Conservation (phyloP, 2,797 vertebrate genomes). For the Semaprochilodus insignis region DNA sequence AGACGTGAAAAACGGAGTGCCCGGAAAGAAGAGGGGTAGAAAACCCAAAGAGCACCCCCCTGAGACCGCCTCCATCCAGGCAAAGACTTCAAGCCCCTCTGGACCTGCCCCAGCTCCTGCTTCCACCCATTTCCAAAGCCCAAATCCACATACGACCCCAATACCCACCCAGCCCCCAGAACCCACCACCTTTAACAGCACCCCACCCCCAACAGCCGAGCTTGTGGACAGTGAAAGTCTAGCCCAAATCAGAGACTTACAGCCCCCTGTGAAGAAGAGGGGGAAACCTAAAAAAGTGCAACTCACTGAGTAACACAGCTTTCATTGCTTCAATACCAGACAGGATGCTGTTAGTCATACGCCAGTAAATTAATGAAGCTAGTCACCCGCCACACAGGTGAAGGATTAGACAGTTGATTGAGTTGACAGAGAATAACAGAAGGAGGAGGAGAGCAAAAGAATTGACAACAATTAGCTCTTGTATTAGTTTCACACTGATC, state of each 20-base stretch:
- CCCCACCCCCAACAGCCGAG: constrained; percentile 66
- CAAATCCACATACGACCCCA: constrained; percentile 58
- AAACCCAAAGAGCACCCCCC: constrained; percentile 89
- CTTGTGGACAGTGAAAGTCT: constrained; percentile 71
- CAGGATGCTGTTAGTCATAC: constrained; percentile 65
- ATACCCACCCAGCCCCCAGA: constrained; percentile 56
- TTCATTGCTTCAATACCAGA: constrained; percentile 64
- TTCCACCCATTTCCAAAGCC: constrained; percentile 69
- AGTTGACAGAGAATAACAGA: constrained; percentile 65
- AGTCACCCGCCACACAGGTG: constrained; percentile 1
- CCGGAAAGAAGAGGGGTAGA: constrained; percentile 89
- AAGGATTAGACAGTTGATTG: constrained; percentile 55
- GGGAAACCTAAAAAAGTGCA: constrained; percentile 80
- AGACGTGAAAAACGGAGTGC: constrained; percentile 81
- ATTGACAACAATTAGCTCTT: constrained; percentile 61
- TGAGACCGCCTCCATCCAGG: constrained; percentile 59
- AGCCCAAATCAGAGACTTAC: constrained; percentile 76
- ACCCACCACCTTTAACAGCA: constrained; percentile 52
- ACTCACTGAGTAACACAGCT: constrained; percentile 71
- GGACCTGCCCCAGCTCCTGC: constrained; percentile 57
- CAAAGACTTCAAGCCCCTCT: constrained; percentile 73
- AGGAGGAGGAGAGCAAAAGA: constrained; percentile 61
- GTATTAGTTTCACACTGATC: constrained; percentile 63
- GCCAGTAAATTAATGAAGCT: constrained; percentile 57
- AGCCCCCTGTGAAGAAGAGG: constrained; percentile 75